phyloP scores from a whole-genome alignment of 2,113 vertebrate species.

The Menura novaehollandiae region DNA sequence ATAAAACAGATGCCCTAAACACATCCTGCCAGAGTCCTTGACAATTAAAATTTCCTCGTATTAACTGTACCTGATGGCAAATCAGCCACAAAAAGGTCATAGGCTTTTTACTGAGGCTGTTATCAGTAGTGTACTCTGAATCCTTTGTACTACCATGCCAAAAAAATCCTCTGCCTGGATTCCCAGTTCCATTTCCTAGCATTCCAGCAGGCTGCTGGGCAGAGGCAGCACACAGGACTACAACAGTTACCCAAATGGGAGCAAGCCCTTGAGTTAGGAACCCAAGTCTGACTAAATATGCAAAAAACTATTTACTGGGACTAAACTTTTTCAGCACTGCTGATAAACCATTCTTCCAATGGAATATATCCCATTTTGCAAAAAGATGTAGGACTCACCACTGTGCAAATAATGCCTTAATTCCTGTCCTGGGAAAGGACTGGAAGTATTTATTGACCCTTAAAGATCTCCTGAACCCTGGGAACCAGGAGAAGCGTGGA shows the following conservation, averaged over 20 bases:
- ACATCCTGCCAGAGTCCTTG: neutral
- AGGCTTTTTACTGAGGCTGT: neutral
- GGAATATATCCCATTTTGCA: neutral
- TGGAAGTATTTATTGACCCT: neutral
- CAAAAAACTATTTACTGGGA: neutral
- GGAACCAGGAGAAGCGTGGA: neutral
- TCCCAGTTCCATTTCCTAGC: neutral
- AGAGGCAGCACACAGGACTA: neutral
- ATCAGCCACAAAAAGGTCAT: neutral
- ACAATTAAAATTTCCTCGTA: neutral
- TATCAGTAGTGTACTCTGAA: neutral
- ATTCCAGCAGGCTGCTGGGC: neutral
- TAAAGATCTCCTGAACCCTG: neutral
- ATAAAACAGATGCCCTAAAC: neutral
- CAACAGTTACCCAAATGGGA: neutral
- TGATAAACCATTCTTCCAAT: fast-evolving
- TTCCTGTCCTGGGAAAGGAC: neutral
- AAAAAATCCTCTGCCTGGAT: neutral
- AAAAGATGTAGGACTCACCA: neutral
- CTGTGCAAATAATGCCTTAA: neutral
- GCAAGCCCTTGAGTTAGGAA: neutral
- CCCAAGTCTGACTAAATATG: neutral
- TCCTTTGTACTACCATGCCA: neutral
- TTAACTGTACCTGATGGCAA: neutral
- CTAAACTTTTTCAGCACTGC: neutral